Evolutionary conservation across 2,888 invertebrate genomes (phyloP), one percentile per base, ranked within the genome.

Genomic region (Andrena bicolor): DNA sequence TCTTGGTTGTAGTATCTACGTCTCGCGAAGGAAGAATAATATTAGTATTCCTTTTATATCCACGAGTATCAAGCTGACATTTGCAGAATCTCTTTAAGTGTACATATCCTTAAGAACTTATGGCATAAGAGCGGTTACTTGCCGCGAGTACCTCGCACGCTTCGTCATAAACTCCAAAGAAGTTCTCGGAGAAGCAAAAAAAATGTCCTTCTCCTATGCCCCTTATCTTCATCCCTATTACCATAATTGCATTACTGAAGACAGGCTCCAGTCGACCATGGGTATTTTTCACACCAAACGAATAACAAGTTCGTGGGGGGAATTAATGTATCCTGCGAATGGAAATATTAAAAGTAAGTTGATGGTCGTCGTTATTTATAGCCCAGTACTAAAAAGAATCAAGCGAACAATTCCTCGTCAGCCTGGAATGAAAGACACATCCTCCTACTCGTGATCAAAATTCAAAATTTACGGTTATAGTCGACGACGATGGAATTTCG

Each of bases 21-120:
- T 20, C 35, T 35, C 20, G 58, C 26, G 6, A 41, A 28, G 69
- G 66, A 78, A 72, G 80, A 77, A 51, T 70, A 56, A 53, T 56
- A 66, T 51, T 68, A 49, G 48, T 71, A 75, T 70, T 80, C 84
- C 84, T 85, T 80, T 86, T 83, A 77, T 77, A 70, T 78, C 56
- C 75, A 28, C 61, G 58, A 63, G 49, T 77, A 80, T 72, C 80
- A 53, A 56, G 23, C 86, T 83, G 77, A 77, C 84, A 86, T 86
- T 86, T 86, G 70, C 84, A 20, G 51, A 84, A 77, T 65, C 74
- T 86, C 77, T 73, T 73, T 81, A 86, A 86, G 69, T 71, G 49
- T 51, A 56, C 64, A 41, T 16, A 41, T 41, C 72, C 56, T 66
- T 80, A 58, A 53, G 70, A 76, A 48, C 53, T 30, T n/a, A 30